A percentile compares a stretch with the other conserved stretches of the same genome.
Evolutionary conservation across 2,113 vertebrate species (phyloP).

Genomic region (Acinonyx jubatus): DNA sequence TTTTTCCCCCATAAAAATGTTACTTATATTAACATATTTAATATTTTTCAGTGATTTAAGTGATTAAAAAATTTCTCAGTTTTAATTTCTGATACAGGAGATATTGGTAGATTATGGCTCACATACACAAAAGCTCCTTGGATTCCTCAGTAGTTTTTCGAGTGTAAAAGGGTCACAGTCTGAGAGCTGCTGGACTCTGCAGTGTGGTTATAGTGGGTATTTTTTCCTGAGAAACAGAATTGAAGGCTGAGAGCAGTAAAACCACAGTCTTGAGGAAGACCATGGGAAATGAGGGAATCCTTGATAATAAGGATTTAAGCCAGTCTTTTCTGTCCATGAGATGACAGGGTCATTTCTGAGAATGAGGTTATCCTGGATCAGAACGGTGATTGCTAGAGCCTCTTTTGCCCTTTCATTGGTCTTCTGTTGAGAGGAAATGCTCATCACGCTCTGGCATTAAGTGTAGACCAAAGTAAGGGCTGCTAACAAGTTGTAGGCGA

Average conservation of each 20-base stretch:
- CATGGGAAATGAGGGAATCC: neutral
- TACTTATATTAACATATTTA: constrained; percentile 11
- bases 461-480: neutral
- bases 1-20: constrained; percentile 4
- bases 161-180: neutral
- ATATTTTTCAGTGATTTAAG: neutral
- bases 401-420: neutral
- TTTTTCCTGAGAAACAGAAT: neutral
- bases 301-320: neutral
- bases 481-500: neutral
- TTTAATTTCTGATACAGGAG: constrained; percentile 4
- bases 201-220: neutral
- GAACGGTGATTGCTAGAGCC: neutral
- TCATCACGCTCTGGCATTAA: neutral
- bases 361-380: neutral
- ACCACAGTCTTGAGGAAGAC: neutral
- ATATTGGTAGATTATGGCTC: neutral
- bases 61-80: neutral
- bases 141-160: neutral
- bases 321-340: neutral
- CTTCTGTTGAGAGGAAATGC: neutral
- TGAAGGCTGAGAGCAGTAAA: neutral
- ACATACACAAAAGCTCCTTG: neutral
- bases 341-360: neutral
- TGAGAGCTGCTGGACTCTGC: neutral